Evolutionary conservation across 2,797 vertebrate genomes (phyloP), one percentile per base, ranked within the genome.

Genomic region (Crenichthys baileyi): DNA sequence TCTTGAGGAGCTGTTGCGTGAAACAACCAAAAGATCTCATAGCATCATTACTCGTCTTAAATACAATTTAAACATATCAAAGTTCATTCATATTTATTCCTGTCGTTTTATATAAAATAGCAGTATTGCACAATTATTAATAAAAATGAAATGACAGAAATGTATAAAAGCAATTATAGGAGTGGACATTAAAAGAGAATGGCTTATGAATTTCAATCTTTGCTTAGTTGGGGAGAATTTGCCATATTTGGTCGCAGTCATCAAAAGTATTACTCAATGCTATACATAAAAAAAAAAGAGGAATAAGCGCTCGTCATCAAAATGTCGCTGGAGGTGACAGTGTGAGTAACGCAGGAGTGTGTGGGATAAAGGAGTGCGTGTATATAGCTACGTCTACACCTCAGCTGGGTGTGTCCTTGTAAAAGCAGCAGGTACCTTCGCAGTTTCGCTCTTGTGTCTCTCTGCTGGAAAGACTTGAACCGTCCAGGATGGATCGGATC

Each of bases 371-470:
- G 16, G 75, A 46, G 71, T 13, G 29, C 24, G 70, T n/a, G 24
- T 44, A 65, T 44, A 82, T 31, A 44, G 24, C 7, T 1, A 4
- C 4, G 63, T 24, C 72, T 29, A 46, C 79, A 83, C 86, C 85
- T 80, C 76, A n/a, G 5, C 83, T 82, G 87, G 87, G 88, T 84
- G 91, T 91, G 88, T 84, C 89, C 55, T 48, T 16, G 1, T 12
- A 0, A 70, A 76, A 84, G 53, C 85, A 53, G 76, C 88, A 89
- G 88, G 85, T 89, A 63, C 31, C 9, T 79, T n/a, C 41, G 18
- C 36, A 26, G 1, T 76, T 22, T 31, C 9, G 7, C 24, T 58
- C 13, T 78, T 72, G 74, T 29, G 76, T 85, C 71, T 85, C 71
- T 83, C 79, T 48, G 82, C 86, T 83, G 78, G 72, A 50, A 84